These are phyloP conservation scores for Peromyscus aztecus DNA, from an alignment of 2,797 vertebrate species.

Conservation along the genomic window DNA sequence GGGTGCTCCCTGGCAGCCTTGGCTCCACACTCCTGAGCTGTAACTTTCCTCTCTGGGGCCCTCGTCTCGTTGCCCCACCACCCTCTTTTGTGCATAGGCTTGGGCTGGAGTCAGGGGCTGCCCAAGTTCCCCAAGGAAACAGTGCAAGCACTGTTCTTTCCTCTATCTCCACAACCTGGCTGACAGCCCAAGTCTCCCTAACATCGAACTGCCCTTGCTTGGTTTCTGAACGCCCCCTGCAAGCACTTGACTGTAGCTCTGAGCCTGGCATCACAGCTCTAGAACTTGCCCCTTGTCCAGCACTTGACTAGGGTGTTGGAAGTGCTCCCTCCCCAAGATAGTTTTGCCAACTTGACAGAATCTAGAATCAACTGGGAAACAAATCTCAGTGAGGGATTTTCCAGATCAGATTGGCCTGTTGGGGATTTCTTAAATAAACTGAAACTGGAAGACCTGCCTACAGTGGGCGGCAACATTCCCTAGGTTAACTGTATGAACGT, in stretches of 20 bases:
- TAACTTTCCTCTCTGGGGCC: background rate
- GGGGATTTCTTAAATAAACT: background rate
- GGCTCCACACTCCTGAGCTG: background rate
- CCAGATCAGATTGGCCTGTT: background rate
- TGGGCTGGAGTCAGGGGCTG: background rate
- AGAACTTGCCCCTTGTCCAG: background rate
- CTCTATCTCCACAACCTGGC: background rate
- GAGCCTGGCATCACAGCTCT: background rate
- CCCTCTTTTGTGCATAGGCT: background rate
- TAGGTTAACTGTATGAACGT: background rate
- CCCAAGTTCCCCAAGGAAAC: background rate
- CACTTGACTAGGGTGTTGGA: background rate
- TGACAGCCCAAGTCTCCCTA: background rate
- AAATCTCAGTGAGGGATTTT: background rate
- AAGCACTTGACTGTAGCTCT: background rate
- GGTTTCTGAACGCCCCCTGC: background rate
- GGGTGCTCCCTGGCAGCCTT: background rate
- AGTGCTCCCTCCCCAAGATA: background rate
- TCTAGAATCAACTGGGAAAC: background rate
- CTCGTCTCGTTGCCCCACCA: background rate
- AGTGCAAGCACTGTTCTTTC: background rate
- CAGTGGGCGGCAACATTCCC: background rate
- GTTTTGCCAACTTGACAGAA: background rate
- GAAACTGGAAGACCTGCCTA: background rate
- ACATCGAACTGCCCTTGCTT: fast-evolving